These are phyloP conservation scores for Cryptophagus acutangulus DNA, from an alignment of 2,888 invertebrate genomes.

Conservation along the genomic window DNA sequence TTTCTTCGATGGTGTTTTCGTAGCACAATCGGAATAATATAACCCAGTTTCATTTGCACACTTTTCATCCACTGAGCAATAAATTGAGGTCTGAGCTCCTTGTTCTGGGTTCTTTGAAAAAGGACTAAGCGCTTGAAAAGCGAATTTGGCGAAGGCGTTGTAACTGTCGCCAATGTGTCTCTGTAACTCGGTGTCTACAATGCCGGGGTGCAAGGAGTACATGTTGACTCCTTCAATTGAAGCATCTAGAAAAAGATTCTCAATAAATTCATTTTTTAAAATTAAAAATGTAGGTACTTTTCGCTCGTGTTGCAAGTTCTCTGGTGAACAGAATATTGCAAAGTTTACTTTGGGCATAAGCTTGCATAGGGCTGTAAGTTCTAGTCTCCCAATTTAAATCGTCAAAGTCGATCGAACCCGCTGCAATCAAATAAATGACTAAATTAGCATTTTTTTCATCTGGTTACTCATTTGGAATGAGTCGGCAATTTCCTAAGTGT, in stretches of 20 bases:
- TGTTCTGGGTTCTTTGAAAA: constrained; percentile 47
- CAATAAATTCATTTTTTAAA: constrained; percentile 3
- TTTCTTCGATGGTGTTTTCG: constrained; percentile 47
- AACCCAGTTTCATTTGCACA: constrained; percentile 57
- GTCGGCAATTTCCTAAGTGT: too few species aligned
- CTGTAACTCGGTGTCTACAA: constrained; percentile 69
- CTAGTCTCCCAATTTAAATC: constrained; percentile 64
- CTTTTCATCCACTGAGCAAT: constrained; percentile 66
- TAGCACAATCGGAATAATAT: constrained; percentile 57
- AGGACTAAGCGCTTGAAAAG: constrained; percentile 43
- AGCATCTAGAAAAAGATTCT: too few species aligned
- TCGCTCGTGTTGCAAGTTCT: constrained; percentile 56
- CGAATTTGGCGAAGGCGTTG: constrained; percentile 48
- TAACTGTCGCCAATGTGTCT: constrained; percentile 57
- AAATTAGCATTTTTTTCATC: too few species aligned
- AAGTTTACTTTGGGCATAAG: constrained; percentile 73
- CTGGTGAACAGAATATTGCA: constrained; percentile 72
- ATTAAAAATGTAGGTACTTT: constrained; percentile 26
- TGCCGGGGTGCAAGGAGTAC: constrained; percentile 69
- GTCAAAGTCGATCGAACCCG: constrained; percentile 56
- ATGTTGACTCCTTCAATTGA: constrained; percentile 54
- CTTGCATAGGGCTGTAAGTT: constrained; percentile 59
- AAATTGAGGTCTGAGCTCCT: constrained; percentile 72
- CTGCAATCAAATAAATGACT: too few species aligned
- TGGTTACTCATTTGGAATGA: too few species aligned